Conservation (phyloP, 1,140 invertebrate genomes). For the Bacillus rossius region DNA sequence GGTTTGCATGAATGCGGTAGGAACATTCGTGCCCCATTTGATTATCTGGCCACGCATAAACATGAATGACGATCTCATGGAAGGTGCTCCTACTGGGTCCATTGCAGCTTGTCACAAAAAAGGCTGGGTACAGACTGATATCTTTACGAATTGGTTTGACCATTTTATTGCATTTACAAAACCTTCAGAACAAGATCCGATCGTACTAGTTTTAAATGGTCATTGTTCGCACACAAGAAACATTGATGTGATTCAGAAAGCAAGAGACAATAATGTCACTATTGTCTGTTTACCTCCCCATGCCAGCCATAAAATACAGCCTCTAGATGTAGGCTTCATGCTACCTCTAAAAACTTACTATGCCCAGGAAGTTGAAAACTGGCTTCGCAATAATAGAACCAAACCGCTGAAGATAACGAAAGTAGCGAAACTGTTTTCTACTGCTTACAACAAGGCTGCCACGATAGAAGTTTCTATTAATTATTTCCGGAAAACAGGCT, state of each 20-base stretch:
- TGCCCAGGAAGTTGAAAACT: slow-evolving; percentile 28
- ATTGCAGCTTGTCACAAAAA: slow-evolving; percentile 27
- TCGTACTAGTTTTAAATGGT: too few relatives aligned
- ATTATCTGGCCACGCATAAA: slow-evolving; percentile 33
- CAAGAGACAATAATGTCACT: too few relatives aligned
- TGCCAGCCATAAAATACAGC: background rate
- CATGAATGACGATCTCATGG: slow-evolving; percentile 27
- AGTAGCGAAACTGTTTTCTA: background rate
- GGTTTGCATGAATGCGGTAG: slow-evolving; percentile 32
- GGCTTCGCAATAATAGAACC: slow-evolving; percentile 17
- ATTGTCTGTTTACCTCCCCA: too few relatives aligned
- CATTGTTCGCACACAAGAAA: too few relatives aligned
- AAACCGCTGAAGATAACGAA: background rate
- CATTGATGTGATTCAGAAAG: too few relatives aligned
- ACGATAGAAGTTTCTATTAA: background rate
- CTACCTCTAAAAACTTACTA: slow-evolving; percentile 36
- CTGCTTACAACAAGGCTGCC: background rate
- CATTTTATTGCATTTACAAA: slow-evolving; percentile 28
- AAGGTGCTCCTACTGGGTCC: slow-evolving; percentile 21
- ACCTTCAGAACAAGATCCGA: too few relatives aligned
- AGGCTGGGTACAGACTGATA: slow-evolving; percentile 23
- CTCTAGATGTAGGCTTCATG: slow-evolving; percentile 37
- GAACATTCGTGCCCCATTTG: slow-evolving; percentile 30
- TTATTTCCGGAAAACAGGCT: background rate
- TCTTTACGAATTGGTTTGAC: slow-evolving; percentile 34